Evolutionary conservation across 2,888 invertebrate genomes (phyloP).

Genomic region (Adineta ricciae): DNA sequence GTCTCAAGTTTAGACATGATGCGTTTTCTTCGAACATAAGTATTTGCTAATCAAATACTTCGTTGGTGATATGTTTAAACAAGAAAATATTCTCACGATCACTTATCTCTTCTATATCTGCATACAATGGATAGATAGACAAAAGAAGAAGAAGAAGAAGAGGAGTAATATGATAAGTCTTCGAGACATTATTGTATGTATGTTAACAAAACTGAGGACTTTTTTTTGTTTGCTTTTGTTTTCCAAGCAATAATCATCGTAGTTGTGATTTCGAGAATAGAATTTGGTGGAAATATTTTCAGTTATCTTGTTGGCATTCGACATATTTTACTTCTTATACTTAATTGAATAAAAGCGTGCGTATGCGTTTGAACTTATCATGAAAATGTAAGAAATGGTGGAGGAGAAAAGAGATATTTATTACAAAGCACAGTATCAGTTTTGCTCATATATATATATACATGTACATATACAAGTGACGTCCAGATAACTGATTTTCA

Average conservation of each 20-base stretch:
- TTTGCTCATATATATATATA: background rate
- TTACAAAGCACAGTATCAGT: background rate
- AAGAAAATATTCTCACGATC: background rate
- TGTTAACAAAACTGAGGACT: too few species aligned
- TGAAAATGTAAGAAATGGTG: background rate
- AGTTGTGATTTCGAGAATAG: background rate
- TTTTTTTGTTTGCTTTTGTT: too few species aligned
- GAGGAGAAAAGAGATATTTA: background rate
- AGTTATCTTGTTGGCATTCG: too few species aligned
- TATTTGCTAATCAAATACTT: background rate
- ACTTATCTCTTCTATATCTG: background rate
- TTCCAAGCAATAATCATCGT: background rate
- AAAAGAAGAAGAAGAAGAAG: background rate
- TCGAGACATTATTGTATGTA: background rate
- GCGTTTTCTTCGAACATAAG: background rate
- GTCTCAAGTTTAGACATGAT: background rate
- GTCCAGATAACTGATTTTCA: background rate
- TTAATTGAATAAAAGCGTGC: background rate
- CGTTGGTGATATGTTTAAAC: background rate
- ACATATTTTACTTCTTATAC: too few species aligned
- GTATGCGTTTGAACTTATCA: background rate
- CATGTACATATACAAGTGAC: background rate
- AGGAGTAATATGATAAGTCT: background rate
- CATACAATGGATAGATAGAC: background rate
- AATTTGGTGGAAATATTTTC: too few species aligned